Conservation (phyloP, 2,113 vertebrate genomes). For the Crocuta crocuta region DNA sequence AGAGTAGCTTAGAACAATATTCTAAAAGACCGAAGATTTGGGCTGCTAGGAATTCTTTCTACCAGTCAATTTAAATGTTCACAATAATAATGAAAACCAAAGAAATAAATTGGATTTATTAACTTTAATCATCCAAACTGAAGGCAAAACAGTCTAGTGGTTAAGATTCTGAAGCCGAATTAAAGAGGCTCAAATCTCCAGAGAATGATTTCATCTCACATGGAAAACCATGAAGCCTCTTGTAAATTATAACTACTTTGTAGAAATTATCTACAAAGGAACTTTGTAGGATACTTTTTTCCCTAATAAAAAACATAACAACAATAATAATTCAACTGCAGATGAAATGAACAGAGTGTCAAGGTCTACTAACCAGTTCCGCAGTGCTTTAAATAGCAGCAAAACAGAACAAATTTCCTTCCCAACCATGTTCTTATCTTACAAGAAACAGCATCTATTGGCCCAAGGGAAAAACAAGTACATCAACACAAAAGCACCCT, state of each 20-base stretch:
- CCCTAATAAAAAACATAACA: conserved; percentile 30
- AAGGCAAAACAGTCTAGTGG: conserved; percentile 5
- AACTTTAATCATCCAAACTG: conserved; percentile 29
- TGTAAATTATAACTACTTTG: conserved; percentile 33
- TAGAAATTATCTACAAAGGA: conserved; percentile 52
- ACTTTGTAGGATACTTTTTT: no score
- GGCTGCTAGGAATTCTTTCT: conserved; percentile 23
- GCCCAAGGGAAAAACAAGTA: conserved; percentile 42
- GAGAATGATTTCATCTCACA: conserved; percentile 45
- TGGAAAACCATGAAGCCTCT: conserved; percentile 45
- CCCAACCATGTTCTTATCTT: conserved; percentile 56
- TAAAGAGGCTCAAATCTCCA: conserved; percentile 38
- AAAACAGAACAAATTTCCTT: conserved; percentile 62
- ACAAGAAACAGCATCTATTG: conserved; percentile 44
- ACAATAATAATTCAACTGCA: conserved; percentile 52
- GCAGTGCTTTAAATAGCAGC: conserved; percentile 63
- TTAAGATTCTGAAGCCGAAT: conserved; percentile 52
- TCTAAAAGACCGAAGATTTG: neutral
- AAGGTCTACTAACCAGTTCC: conserved; percentile 11
- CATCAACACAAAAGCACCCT: conserved; percentile 61
- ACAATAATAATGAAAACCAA: neutral
- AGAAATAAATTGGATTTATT: conserved; percentile 47
- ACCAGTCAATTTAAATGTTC: neutral
- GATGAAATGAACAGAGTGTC: conserved; percentile 27
- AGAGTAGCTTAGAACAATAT: neutral